A percentile compares a stretch with the other conserved stretches of the same genome.
Conservation (phyloP, 2,113 vertebrate species). For the Pandion haliaetus region DNA sequence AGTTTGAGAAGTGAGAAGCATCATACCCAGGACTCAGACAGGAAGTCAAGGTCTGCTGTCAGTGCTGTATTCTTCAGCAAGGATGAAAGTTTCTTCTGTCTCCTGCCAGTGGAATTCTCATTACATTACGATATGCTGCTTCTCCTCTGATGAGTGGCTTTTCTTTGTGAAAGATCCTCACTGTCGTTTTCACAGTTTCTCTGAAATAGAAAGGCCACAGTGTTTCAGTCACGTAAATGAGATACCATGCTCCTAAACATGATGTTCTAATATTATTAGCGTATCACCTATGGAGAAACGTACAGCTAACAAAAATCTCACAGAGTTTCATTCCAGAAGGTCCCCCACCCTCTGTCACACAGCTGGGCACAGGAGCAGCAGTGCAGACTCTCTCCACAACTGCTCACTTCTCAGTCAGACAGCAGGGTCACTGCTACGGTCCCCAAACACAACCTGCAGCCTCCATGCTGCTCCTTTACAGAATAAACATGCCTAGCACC, state of each 20-base stretch:
- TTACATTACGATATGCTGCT: conserved; percentile 83
- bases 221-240: neutral
- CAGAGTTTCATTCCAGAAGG: neutral
- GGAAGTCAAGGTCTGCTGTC: neutral
- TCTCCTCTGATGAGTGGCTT: conserved; percentile 75
- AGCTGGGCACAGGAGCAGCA: neutral
- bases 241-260: neutral
- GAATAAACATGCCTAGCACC: neutral
- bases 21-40: neutral
- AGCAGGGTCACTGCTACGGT: neutral
- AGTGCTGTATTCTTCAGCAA: neutral
- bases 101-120: neutral
- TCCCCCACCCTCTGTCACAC: neutral
- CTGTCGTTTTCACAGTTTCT: conserved; percentile 90
- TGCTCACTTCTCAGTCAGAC: neutral
- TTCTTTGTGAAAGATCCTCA: conserved; percentile 79
- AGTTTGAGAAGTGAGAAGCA: neutral
- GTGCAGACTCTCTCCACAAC: fast-evolving
- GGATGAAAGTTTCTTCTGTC: neutral
- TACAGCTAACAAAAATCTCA: neutral
- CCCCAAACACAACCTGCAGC: neutral
- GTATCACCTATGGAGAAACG: neutral
- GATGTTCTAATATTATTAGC: neutral
- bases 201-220: conserved; percentile 63
- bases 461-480: neutral